A percentile compares a stretch with the other conserved stretches of the same genome.
Evolutionary conservation across 2,888 invertebrate species (phyloP).

Genomic region (Andrena haemorrhoa): DNA sequence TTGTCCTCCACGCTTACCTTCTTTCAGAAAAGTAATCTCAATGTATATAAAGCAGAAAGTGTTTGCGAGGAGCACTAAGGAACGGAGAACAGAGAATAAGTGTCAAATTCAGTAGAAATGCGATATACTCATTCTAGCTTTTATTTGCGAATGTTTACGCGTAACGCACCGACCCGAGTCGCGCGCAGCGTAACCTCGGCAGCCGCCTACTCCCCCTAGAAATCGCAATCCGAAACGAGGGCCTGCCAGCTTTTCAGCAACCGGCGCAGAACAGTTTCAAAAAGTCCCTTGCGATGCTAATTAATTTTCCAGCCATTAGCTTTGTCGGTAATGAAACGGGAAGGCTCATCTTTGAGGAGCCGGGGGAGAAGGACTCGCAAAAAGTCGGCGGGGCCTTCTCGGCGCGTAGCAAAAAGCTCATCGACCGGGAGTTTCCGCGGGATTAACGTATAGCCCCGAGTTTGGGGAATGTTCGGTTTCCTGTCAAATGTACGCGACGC

Average conservation of each 20-base stretch:
- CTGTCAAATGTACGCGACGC: slow-evolving; percentile 25
- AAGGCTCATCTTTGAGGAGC: not conserved
- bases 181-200: too few species aligned
- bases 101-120: too few species aligned
- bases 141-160: too few species aligned
- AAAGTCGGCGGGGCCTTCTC: not conserved
- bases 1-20: too few species aligned
- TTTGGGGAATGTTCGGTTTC: slow-evolving; percentile 5
- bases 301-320: slow-evolving; percentile 23
- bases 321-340: not conserved
- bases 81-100: too few species aligned
- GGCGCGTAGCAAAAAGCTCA: not conserved
- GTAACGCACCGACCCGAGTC: too few species aligned
- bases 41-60: too few species aligned
- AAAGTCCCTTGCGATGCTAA: slow-evolving; percentile 4
- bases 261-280: not conserved
- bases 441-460: slow-evolving; percentile 4
- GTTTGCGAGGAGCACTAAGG: too few species aligned
- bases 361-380: not conserved
- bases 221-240: not conserved
- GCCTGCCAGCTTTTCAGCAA: not conserved
- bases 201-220: too few species aligned
- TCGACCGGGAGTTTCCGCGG: slow-evolving; percentile 14
- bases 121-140: too few species aligned
- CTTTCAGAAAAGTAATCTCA: too few species aligned